These are phyloP conservation scores for Lycaena phlaeas DNA, from an alignment of 2,888 invertebrate genomes.

Conservation along the genomic window DNA sequence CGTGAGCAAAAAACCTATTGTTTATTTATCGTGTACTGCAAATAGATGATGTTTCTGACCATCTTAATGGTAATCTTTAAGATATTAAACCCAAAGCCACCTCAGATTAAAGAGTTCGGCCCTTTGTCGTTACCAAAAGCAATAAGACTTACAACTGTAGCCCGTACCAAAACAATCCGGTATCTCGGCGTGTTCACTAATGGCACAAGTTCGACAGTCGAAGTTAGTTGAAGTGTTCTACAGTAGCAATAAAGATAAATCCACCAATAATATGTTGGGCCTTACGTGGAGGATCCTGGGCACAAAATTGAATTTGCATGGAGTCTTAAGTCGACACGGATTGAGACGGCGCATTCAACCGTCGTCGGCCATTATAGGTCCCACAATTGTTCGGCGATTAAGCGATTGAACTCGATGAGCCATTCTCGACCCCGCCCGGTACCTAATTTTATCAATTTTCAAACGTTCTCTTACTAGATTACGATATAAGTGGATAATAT, in stretches of 20 bases:
- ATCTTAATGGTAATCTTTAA: no score
- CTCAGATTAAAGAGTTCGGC: slow-evolving; percentile 65
- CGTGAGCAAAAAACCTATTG: no score
- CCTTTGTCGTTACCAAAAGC: slow-evolving; percentile 61
- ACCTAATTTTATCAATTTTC: slow-evolving; percentile 17
- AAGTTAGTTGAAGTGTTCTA: slow-evolving; percentile 71
- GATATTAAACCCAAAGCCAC: slow-evolving; percentile 21
- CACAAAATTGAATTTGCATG: slow-evolving; percentile 73
- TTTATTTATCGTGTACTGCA: no score
- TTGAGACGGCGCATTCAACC: slow-evolving; percentile 48
- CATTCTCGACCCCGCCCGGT: slow-evolving; percentile 20
- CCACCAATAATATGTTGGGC: slow-evolving; percentile 71
- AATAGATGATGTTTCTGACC: no score
- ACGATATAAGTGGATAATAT: slow-evolving; percentile 3
- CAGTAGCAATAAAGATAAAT: slow-evolving; percentile 72
- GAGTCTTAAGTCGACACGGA: slow-evolving; percentile 66
- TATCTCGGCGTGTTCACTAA: slow-evolving; percentile 72
- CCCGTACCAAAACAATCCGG: slow-evolving; percentile 70
- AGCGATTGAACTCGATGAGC: slow-evolving; percentile 38
- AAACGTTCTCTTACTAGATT: slow-evolving; percentile 8
- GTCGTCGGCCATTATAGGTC: slow-evolving; percentile 55
- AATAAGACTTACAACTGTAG: slow-evolving; percentile 70
- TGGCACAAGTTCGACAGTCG: slow-evolving; percentile 71
- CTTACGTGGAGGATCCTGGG: slow-evolving; percentile 66
- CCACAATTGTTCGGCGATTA: slow-evolving; percentile 48